Evolutionary conservation across 2,113 vertebrate species (phyloP).

Genomic region (Lycaon pictus): DNA sequence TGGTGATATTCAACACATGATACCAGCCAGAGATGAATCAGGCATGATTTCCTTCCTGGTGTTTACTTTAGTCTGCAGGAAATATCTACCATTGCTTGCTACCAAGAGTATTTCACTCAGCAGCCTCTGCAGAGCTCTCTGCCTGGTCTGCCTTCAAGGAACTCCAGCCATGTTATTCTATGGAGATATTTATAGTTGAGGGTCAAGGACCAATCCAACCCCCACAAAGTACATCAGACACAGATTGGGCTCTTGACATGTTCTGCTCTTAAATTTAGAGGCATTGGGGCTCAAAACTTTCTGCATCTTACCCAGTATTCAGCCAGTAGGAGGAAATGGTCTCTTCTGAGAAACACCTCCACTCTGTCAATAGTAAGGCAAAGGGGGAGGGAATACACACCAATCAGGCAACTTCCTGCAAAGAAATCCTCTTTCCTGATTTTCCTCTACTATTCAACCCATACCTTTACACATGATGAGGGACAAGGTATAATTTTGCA

Average conservation of each 20-base stretch:
- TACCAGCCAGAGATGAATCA: neutral
- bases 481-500: neutral
- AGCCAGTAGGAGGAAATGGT: neutral
- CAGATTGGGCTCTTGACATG: neutral
- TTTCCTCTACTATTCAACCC: neutral
- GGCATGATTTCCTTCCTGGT: neutral
- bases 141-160: neutral
- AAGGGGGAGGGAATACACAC: neutral
- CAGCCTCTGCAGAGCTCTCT: fast-evolving
- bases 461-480: neutral
- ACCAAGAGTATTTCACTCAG: neutral
- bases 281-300: neutral
- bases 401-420: neutral
- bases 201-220: neutral
- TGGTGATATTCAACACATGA: neutral
- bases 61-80: neutral
- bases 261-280: neutral
- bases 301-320: neutral
- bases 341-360: neutral
- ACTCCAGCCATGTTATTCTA: neutral
- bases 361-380: neutral
- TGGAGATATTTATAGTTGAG: neutral
- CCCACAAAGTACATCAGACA: neutral
- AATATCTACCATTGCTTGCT: neutral
- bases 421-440: neutral